Evolutionary conservation across 2,113 vertebrate species (phyloP), one percentile per base, ranked within the genome.

Genomic region (Catharus minimus): DNA sequence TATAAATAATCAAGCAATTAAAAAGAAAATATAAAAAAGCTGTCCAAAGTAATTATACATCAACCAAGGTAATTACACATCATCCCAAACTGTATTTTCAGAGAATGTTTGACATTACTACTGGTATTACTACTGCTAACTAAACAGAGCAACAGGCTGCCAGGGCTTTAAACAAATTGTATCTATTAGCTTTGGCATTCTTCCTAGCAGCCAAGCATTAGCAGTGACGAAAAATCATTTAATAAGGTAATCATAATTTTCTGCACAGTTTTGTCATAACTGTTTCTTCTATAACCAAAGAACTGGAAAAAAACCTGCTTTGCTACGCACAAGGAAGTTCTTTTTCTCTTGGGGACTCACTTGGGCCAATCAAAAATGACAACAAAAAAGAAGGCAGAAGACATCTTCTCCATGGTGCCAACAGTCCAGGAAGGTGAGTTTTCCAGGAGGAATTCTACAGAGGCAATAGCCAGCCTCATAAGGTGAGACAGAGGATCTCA

Each of bases 111-210:
- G 86, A 83, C 71, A 72, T 72, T 88, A 58, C 80, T 79, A 52
- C 80, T 95, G 77, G 58, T 89, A 33, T 93, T 88, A 78, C 44
- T 36, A 47, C 50, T 60, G 77, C 53, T 93, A 94, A 89, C 86
- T 81, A 90, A 82, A 94, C 47, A 83, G 88, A 93, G 80, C 74
- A 94, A 95, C 87, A 92, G 76, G 72, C 90, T 92, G 79, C 65
- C n/a, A 89, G 75, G 47, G 55, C 58, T 93, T 96, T 92, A 89
- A 95, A 95, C 89, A 96, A 95, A 93, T 95, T 83, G 10, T 49
- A 82, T 84, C 80, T 92, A 78, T 91, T 96, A 88, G 80, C 64
- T 96, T 96, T 94, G 94, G 93, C 93, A 65, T 77, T 68, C 32
- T 73, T 96, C 91, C 96, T 95, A 91, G 86, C 60, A 93, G 83